Evolutionary conservation across 2,113 vertebrate species (phyloP).

Genomic region (Ellobius talpinus): DNA sequence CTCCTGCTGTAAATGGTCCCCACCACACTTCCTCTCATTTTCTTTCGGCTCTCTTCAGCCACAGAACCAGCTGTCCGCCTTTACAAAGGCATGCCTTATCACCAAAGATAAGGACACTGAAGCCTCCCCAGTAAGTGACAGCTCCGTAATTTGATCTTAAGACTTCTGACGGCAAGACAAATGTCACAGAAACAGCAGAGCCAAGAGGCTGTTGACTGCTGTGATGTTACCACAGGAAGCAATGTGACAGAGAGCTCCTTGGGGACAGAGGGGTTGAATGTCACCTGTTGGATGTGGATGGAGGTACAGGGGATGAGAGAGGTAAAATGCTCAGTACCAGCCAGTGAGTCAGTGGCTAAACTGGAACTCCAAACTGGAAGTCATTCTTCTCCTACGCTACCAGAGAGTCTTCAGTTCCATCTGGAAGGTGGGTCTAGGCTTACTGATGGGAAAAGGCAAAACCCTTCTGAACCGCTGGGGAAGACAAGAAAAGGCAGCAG

Average conservation of each 20-base stretch:
- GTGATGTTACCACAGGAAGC: background rate
- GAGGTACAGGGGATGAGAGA: background rate
- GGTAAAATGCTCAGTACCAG: background rate
- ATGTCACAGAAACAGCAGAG: background rate
- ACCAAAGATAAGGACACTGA: conserved; percentile 29
- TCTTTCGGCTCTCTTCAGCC: background rate
- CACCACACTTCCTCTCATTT: background rate
- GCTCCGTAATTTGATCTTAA: background rate
- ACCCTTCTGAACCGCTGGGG: background rate
- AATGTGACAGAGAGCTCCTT: background rate
- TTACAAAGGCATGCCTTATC: background rate
- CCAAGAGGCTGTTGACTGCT: background rate
- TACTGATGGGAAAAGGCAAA: background rate
- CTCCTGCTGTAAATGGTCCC: background rate
- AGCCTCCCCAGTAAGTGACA: background rate
- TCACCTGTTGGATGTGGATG: background rate
- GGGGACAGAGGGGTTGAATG: background rate
- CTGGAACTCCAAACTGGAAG: background rate
- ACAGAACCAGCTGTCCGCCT: background rate
- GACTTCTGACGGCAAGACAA: background rate
- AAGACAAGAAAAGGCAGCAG: conserved; percentile 24
- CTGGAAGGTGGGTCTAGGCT: background rate
- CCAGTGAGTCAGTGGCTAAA: background rate
- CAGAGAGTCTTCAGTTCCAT: background rate
- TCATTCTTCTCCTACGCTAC: background rate